These are phyloP conservation scores for Drosophila crucigera DNA, from an alignment of 2,888 invertebrate species.

Conservation along the genomic window DNA sequence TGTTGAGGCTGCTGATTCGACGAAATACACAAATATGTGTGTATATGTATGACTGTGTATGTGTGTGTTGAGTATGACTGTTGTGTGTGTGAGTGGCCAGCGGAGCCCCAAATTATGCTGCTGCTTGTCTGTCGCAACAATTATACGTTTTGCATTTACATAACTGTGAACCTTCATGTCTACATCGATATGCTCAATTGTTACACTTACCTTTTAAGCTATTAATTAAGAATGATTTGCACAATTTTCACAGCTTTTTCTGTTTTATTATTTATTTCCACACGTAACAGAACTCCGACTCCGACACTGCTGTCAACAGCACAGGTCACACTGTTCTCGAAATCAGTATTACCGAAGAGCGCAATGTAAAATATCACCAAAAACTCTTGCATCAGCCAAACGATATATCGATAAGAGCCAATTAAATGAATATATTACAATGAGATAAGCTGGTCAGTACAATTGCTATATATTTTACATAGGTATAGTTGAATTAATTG, in stretches of 20 bases:
- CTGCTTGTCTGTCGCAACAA: conserved; percentile 15
- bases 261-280: conserved; percentile 41
- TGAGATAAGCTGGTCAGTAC: background rate
- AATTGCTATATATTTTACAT: background rate
- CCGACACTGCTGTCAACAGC: conserved; percentile 55
- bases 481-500: background rate
- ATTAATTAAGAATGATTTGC: conserved; percentile 51
- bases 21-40: conserved; percentile 53
- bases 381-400: background rate
- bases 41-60: conserved; percentile 25
- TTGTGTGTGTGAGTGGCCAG: conserved; percentile 53
- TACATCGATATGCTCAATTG: conserved; percentile 3
- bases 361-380: conserved; percentile 4
- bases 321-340: conserved; percentile 52
- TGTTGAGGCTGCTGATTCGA: conserved; percentile 64
- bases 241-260: conserved; percentile 58
- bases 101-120: conserved; percentile 57
- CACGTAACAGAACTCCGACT: conserved; percentile 72
- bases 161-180: conserved; percentile 4
- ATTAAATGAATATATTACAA: background rate
- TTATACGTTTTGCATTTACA: conserved; percentile 20
- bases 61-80: conserved; percentile 5
- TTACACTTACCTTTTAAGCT: conserved; percentile 61
- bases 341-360: conserved; percentile 37
- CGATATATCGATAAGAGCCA: conserved; percentile 11